Evolutionary conservation across 23 tunicate species (phyloP).

Genomic region (Corella eumyota): DNA sequence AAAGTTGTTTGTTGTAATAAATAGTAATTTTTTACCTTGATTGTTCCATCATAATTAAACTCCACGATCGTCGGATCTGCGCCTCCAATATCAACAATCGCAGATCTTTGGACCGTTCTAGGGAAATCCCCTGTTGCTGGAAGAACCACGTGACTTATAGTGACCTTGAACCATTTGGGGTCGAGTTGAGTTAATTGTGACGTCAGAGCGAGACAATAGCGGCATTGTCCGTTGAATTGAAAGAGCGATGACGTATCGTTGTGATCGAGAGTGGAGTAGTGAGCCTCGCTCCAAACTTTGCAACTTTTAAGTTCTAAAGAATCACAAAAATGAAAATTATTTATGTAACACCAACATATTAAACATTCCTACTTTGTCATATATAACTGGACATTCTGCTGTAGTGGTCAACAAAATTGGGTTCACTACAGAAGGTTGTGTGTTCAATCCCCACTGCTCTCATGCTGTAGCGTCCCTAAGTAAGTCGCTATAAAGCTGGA

Average conservation of each 20-base stretch:
- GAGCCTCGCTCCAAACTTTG: slow-evolving; percentile 24
- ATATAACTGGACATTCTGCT: no score
- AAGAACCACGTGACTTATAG: slow-evolving; percentile 8
- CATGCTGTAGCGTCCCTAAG: no score
- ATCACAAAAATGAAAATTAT: neutral
- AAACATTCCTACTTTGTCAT: no score
- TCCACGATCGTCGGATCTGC: slow-evolving; percentile 7
- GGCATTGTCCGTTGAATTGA: slow-evolving; percentile 22
- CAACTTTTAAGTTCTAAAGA: slow-evolving; percentile 10
- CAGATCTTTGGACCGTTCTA: slow-evolving; percentile 19
- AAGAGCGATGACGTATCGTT: slow-evolving; percentile 6
- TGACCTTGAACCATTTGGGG: slow-evolving; percentile 18
- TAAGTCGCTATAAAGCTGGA: no score
- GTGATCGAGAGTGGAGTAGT: slow-evolving; percentile 21
- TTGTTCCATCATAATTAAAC: slow-evolving; percentile 20
- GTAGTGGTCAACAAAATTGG: no score
- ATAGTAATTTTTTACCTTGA: slow-evolving; percentile 7
- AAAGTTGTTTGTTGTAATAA: no score
- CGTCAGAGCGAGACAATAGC: slow-evolving; percentile 19
- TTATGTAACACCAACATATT: no score
- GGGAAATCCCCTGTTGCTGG: slow-evolving; percentile 7
- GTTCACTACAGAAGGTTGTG: no score
- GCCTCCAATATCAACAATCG: slow-evolving; percentile 35
- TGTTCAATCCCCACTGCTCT: no score
- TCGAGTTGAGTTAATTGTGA: neutral